Conservation (phyloP, 2,113 vertebrate species). For the Acanthisitta chloris region DNA sequence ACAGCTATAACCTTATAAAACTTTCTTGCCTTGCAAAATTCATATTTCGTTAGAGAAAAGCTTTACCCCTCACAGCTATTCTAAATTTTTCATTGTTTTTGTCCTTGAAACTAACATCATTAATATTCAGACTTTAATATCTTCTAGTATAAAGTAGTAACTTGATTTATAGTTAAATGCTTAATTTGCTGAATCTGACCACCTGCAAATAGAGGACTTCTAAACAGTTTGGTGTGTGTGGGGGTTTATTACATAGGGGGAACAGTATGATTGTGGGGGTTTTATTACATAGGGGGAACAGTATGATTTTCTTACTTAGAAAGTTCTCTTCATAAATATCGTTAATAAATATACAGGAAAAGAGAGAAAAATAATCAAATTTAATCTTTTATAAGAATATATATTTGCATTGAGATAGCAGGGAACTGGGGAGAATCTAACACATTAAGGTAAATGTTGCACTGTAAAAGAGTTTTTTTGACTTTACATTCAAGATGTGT, state of each 20-base stretch:
- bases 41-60: not conserved
- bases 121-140: not conserved
- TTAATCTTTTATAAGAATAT: not conserved
- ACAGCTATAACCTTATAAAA: not conserved
- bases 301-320: not conserved
- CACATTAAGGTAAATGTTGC: not conserved
- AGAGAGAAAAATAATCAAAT: not conserved
- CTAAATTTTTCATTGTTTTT: not conserved
- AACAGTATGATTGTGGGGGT: not conserved
- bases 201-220: not conserved
- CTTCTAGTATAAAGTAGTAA: not conserved
- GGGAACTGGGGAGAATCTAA: not conserved
- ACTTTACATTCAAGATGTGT: not conserved
- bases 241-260: not conserved
- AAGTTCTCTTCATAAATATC: not conserved
- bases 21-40: not conserved
- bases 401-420: not conserved
- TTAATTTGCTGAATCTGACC: not conserved
- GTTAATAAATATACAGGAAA: not conserved
- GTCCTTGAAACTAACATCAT: not conserved
- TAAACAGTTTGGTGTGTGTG: not conserved
- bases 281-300: not conserved
- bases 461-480: not conserved
- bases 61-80: not conserved
- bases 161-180: not conserved